A percentile compares a stretch with the other conserved stretches of the same genome.
These are phyloP conservation scores for Artibeus lituratus DNA, from an alignment of 2,797 vertebrate genomes.

Conservation along the genomic window DNA sequence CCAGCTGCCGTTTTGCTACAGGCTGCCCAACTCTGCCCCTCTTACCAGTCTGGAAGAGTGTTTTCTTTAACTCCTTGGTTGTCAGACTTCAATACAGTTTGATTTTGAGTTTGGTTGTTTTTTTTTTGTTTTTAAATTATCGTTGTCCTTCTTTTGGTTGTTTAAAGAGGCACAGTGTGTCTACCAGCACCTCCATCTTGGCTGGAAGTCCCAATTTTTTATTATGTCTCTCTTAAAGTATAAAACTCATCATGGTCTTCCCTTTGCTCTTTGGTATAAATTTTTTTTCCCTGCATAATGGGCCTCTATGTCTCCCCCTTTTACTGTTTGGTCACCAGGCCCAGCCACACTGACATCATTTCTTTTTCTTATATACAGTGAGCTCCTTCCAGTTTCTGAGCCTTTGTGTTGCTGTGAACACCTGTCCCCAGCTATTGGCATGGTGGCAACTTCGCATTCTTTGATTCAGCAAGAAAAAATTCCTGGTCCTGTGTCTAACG, in stretches of 20 bases:
- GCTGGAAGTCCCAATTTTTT: too few relatives aligned
- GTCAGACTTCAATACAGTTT: too few relatives aligned
- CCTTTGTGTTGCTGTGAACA: background rate
- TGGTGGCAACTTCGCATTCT: background rate
- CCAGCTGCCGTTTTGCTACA: too few relatives aligned
- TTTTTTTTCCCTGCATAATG: background rate
- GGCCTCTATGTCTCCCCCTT: background rate
- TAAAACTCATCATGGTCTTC: background rate
- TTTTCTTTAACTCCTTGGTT: too few relatives aligned
- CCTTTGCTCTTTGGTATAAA: background rate
- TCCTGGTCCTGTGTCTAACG: background rate
- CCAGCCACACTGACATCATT: background rate
- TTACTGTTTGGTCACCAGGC: background rate
- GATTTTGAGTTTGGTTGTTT: too few relatives aligned
- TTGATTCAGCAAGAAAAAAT: background rate
- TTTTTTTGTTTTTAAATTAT: too few relatives aligned
- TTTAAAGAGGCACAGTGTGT: too few relatives aligned
- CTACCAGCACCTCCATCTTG: too few relatives aligned
- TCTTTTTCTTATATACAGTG: background rate
- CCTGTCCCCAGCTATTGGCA: background rate
- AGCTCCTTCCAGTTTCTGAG: background rate
- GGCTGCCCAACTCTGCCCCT: too few relatives aligned
- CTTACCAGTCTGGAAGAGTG: too few relatives aligned
- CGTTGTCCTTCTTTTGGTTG: too few relatives aligned
- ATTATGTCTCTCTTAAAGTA: background rate